Evolutionary conservation across 2,113 vertebrate species (phyloP).

Genomic region (Carlito syrichta): DNA sequence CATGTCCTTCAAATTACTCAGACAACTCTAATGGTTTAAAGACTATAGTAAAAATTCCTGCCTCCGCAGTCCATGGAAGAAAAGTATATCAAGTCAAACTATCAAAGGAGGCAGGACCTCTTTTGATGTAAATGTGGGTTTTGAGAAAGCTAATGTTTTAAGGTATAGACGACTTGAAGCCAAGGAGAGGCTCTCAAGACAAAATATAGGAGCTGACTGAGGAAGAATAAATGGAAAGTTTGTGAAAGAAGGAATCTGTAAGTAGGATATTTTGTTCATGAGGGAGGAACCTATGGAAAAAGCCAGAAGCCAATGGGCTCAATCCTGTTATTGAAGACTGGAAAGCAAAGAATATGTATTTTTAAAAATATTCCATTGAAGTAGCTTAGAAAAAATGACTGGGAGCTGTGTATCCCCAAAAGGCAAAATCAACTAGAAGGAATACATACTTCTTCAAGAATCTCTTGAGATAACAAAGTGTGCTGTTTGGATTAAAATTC

Average conservation of each 20-base stretch:
- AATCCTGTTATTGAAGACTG: neutral
- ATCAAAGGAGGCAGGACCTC: neutral
- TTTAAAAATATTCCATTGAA: neutral
- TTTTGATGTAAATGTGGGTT: neutral
- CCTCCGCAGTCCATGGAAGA: neutral
- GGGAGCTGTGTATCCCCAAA: rapidly evolving
- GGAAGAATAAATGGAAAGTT: neutral
- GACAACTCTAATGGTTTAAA: neutral
- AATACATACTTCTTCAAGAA: neutral
- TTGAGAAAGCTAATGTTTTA: neutral
- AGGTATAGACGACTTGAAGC: neutral
- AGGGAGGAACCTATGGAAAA: neutral
- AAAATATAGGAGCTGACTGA: neutral
- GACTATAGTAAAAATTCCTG: neutral
- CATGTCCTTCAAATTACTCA: neutral
- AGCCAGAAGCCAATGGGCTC: neutral
- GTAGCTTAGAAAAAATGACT: neutral
- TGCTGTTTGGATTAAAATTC: neutral
- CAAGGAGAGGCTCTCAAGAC: neutral
- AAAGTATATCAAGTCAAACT: neutral
- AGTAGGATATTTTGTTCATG: neutral
- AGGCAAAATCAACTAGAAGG: neutral
- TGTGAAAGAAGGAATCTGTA: neutral
- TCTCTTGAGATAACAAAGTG: neutral
- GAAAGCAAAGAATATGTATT: neutral